These are phyloP conservation scores for Manis javanica DNA, from an alignment of 2,797 vertebrate genomes.

Conservation along the genomic window DNA sequence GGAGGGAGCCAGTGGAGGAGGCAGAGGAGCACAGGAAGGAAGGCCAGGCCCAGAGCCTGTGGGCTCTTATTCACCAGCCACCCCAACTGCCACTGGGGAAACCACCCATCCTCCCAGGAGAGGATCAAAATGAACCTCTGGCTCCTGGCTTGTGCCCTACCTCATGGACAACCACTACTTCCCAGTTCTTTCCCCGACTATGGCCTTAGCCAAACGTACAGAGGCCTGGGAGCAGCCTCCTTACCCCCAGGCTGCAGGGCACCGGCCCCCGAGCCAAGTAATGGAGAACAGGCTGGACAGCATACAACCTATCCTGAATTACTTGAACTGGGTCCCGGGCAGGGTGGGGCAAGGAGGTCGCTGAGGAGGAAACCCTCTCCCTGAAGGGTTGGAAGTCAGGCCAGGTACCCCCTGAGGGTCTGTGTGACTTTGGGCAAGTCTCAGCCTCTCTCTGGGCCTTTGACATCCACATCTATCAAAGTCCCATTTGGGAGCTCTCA, in stretches of 20 bases:
- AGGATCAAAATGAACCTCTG: background rate
- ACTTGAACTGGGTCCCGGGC: slow-evolving; percentile 95
- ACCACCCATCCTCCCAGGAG: background rate
- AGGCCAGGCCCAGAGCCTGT: background rate
- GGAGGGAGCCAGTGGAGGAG: background rate
- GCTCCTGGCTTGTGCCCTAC: background rate
- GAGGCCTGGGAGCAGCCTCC: slow-evolving; percentile 21
- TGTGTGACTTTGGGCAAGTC: background rate
- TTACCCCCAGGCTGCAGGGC: slow-evolving; percentile 74
- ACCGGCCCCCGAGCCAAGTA: slow-evolving; percentile 96
- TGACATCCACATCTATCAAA: background rate
- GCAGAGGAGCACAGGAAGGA: background rate
- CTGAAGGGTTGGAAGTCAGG: background rate
- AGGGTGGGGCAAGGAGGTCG: slow-evolving; percentile 63
- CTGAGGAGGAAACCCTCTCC: background rate
- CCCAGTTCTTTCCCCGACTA: background rate
- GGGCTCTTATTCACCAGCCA: background rate
- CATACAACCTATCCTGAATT: slow-evolving; percentile 99
- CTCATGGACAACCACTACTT: background rate
- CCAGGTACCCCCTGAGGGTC: background rate
- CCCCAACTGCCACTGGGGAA: background rate
- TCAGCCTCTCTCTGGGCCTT: background rate
- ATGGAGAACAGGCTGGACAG: slow-evolving; percentile 95
- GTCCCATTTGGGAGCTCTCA: background rate
- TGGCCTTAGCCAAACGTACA: background rate